Base-by-base conservation (phyloP, 2,797 vertebrate species). In the Chanos chanos region DNA sequence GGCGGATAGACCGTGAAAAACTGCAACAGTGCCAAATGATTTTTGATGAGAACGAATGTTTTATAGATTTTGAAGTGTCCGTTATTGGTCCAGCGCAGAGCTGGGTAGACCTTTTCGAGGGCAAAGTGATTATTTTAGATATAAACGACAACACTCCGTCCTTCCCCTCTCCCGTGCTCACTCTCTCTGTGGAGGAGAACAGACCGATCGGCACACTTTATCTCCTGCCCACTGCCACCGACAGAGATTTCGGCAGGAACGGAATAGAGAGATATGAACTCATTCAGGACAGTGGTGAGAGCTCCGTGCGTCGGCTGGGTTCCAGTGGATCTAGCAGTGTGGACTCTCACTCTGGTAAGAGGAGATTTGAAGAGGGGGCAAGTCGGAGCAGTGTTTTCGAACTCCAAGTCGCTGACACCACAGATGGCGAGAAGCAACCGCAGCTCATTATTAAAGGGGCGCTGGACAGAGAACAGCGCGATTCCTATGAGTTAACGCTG, bases 11-110 rank as follows among this genome's bases (percentile, higher is more conserved):
- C 92, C 92, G 96, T 7, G 96, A 99, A 68, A 98, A 98, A 87
- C 82, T 98, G 71, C 94, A 94, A 81, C 96, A 98, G 91, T 98
- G 96, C 87, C 96, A 97, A 82, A 97, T 97, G 95, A 97, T 98
- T 77, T 97, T 97, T 85, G 96, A 99, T 71, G 96, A 98, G 78
- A 98, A 98, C 41, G 96, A 98, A 82, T 98, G 96, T 57, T 98
- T 97, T 80, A 87, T 98, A 83, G 96, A 99, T 91, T 98, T 98
- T 47, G 96, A 99, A 76, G 95, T 98, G 83, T 97, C 95, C 4
- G 95, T 99, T 64, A 98, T 99, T 61, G 96, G 96, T 59, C 96
- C 96, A n/a, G 93, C 94, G 10, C 96, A 99, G 78, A 98, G 95
- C 89, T 98, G 94, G 95, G 94, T 98, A 47, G 95, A 98, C 82